Evolutionary conservation across 2,888 invertebrate species (phyloP), one percentile per base, ranked within the genome.

Genomic region (Mythimna loreyi): DNA sequence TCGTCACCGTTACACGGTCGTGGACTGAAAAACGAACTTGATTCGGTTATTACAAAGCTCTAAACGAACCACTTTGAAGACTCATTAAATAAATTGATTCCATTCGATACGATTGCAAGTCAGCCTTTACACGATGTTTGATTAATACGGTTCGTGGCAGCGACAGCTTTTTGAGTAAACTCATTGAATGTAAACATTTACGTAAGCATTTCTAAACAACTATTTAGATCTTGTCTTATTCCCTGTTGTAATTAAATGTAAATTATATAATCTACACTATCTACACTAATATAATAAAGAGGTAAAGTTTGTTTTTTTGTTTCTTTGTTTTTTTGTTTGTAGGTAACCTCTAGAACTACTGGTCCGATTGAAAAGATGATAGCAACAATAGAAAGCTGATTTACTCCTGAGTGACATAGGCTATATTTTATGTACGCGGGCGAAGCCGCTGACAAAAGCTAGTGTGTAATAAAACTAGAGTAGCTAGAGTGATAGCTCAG

Each of bases 21-120:
- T 85, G 82, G 80, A 81, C 88, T 91, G 89, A 93, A 93, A 94
- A 92, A 91, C 90, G 91, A 93, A 92, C 93, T 93, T 93, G 94
- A 92, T 94, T 92, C 86, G 89, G 88, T 90, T 93, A 92, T 93
- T 91, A 93, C 90, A 92, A 90, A 87, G 89, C 89, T 89, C 89
- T 92, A 90, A 91, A 89, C 86, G 88, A 86, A 89, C 87, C 92
- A 92, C 90, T 94, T 92, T 92, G 89, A 91, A 82, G 91, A 87
- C 87, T 92, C 93, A 93, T 94, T 94, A 93, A 90, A 90, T 90
- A 87, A 91, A 93, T 93, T 92, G 91, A 92, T 91, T 89, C 90
- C 86, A 90, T 90, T 94, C 93, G 94, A 90, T 92, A 87, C 94
- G 92, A 93, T 93, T 91, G 91, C 89, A 91, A 90, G 86, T 88